phyloP scores from a whole-genome alignment of 1,140 invertebrate genomes.

The Sipha flava region DNA sequence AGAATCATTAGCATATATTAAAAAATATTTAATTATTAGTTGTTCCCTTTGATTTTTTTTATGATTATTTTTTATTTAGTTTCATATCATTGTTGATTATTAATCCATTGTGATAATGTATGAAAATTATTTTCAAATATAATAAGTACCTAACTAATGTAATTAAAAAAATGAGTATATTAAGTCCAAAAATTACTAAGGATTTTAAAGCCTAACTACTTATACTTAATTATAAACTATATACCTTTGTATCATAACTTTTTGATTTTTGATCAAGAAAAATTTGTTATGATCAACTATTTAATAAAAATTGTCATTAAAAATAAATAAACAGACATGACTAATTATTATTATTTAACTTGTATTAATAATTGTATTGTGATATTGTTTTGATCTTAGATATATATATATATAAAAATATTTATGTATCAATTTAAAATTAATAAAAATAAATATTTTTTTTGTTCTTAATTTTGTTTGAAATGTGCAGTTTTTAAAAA shows the following conservation, averaged over 20 bases:
- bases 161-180: not conserved
- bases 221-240: no score
- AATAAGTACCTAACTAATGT: slow-evolving; percentile 6
- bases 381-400: not conserved
- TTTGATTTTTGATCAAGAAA: no score
- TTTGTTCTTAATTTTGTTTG: not conserved
- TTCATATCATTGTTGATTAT: slow-evolving; percentile 12
- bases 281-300: not conserved
- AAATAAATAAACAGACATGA: not conserved
- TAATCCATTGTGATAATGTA: slow-evolving; percentile 18
- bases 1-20: not conserved
- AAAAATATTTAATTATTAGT: not conserved
- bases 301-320: not conserved
- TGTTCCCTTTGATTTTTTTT: not conserved
- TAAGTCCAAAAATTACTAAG: not conserved
- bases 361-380: not conserved
- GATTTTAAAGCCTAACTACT: slow-evolving; percentile 18
- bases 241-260: not conserved
- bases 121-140: slow-evolving; percentile 26
- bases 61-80: not conserved
- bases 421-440: not conserved
- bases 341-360: slow-evolving; percentile 5
- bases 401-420: not conserved
- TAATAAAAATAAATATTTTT: not conserved
- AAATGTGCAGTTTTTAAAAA: no score